These are phyloP conservation scores for Penaeus vannamei DNA, from an alignment of 1,140 invertebrate genomes.

Conservation along the genomic window DNA sequence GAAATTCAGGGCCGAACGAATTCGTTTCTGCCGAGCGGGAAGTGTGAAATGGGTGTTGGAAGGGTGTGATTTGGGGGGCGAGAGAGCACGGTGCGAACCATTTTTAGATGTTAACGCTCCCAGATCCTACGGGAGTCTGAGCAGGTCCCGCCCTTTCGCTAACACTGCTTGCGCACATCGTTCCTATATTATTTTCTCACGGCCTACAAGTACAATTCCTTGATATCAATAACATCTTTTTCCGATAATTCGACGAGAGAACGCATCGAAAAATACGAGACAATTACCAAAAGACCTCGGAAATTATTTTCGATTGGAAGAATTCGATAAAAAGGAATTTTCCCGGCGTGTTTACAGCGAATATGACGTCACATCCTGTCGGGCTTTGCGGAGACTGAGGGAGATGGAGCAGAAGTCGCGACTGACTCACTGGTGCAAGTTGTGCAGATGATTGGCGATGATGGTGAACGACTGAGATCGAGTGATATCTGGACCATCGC, in stretches of 20 bases:
- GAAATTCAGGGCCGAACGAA: background rate
- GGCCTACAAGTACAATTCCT: slow-evolving; percentile 47
- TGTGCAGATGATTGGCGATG: slow-evolving; percentile 68
- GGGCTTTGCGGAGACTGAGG: slow-evolving; percentile 58
- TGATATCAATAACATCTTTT: slow-evolving; percentile 58
- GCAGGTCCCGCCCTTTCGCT: slow-evolving; percentile 49
- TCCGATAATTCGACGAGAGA: background rate
- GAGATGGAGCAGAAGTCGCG: slow-evolving; percentile 30
- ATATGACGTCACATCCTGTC: slow-evolving; percentile 37
- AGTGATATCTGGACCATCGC: slow-evolving; percentile 68
- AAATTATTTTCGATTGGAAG: no score
- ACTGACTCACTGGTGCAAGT: slow-evolving; percentile 59
- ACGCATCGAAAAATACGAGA: no score
- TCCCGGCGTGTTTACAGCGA: background rate
- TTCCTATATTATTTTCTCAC: slow-evolving; percentile 56
- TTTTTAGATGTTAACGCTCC: slow-evolving; percentile 55
- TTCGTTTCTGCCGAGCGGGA: background rate
- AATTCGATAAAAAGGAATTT: background rate
- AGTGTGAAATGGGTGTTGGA: background rate
- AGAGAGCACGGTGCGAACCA: background rate
- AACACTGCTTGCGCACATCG: slow-evolving; percentile 59
- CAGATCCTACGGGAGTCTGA: slow-evolving; percentile 61
- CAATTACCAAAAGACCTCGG: no score
- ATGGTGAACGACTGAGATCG: slow-evolving; percentile 68
- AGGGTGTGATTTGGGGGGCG: slow-evolving; percentile 16